Evolutionary conservation across 1,140 invertebrate genomes (phyloP), one percentile per base, ranked within the genome.

Genomic region (Acromyrmex heyeri): DNA sequence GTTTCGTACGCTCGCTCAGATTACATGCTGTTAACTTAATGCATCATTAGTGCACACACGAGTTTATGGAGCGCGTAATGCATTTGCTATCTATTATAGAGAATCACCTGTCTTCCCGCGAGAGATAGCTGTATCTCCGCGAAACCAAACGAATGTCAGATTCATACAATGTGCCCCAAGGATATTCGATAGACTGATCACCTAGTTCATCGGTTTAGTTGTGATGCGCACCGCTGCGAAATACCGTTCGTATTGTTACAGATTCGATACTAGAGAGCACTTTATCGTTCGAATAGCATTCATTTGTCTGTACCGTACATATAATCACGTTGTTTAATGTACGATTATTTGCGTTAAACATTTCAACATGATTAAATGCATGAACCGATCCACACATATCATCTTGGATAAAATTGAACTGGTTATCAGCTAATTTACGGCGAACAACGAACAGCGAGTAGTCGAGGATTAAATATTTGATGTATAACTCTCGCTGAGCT

Each of bases 141-240:
- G 87, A 88, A 76, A 77, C 87, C 79, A 77, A 89, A 78, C 89
- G 86, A 85, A 87, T 86, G 85, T 90, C 85, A 79, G 78, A 38
- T 85, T 73, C 72, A 79, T 87, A 50, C 55, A 73, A 90, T 69
- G 21, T 87, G 82, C 67, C 88, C 85, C 73, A 76, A 79, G 89
- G 88, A 90, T 90, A 87, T 87, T 90, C 89, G 85, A 90, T 85
- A 87, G 73, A 85, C 86, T 82, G 88, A 90, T 90, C 67, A 79
- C 53, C 50, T 50, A 81, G 85, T 50, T 86, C 76, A 83, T 83
- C 69, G 79, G 55, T 83, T 83, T 75, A 73, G 79, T 83, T 61
- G 65, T 53, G 65, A 70, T 70, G 69, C 55, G 21, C 64, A 21
- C 21, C 38, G 44, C 55, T 18, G 44, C 69, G 79, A 50, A 50